These are phyloP conservation scores for Nomada lathburiana DNA, from an alignment of 2,888 invertebrate genomes.

Conservation along the genomic window DNA sequence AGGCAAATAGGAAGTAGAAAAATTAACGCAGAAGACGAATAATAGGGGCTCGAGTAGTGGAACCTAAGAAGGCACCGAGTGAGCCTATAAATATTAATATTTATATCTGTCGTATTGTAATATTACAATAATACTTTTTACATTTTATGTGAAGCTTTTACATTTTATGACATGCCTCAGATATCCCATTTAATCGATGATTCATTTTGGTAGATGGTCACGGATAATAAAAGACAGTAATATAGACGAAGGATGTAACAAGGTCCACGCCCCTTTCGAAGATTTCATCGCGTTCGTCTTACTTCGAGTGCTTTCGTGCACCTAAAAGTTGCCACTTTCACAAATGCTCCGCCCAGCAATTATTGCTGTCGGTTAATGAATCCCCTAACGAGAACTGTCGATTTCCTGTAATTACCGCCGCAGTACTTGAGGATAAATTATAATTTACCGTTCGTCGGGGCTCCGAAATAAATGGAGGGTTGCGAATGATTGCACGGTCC, in stretches of 20 bases:
- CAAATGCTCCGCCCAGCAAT: constrained; percentile 65
- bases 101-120: no score
- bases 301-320: constrained; percentile 54
- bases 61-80: no score
- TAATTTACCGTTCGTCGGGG: not conserved
- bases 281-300: constrained; percentile 48
- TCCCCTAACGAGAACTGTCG: constrained; percentile 16
- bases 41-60: no score
- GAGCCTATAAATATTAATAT: no score
- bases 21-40: no score
- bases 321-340: constrained; percentile 50
- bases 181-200: not conserved
- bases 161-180: not conserved
- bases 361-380: constrained; percentile 63
- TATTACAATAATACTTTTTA: not conserved
- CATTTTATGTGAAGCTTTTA: not conserved
- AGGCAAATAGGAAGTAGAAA: no score
- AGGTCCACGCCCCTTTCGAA: constrained; percentile 77
- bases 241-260: constrained; percentile 70
- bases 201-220: not conserved
- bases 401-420: constrained; percentile 42
- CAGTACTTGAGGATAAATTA: not conserved
- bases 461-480: not conserved
- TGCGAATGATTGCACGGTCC: not conserved
- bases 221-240: constrained; percentile 57